Conservation (phyloP, 2,888 invertebrate species). For the Thereva nobilitata region DNA sequence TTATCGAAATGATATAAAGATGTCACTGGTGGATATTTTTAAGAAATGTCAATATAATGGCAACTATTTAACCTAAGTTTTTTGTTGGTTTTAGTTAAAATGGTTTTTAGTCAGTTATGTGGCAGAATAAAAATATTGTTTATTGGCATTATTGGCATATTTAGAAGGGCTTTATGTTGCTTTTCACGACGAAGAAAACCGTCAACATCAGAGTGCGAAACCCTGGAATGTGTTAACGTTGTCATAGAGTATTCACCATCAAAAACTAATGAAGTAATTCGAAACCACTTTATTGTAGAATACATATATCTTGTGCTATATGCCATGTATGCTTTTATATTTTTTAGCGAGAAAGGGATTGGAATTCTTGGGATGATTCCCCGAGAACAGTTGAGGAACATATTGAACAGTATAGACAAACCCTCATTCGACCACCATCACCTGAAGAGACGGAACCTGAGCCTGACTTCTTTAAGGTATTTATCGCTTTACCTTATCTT, state of each 20-base stretch:
- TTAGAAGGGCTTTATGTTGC: constrained; percentile 66
- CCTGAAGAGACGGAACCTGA: constrained; percentile 58
- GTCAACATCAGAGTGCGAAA: constrained; percentile 62
- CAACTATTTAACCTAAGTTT: no score
- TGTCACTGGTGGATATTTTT: no score
- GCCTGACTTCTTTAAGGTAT: constrained; percentile 64
- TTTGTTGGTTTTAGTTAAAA: constrained; percentile 40
- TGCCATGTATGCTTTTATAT: constrained; percentile 27
- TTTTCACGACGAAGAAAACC: constrained; percentile 62
- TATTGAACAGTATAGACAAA: constrained; percentile 66
- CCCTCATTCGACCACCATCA: constrained; percentile 58
- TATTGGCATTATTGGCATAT: constrained; percentile 61
- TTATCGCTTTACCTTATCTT: constrained; percentile 13
- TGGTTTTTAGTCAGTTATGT: constrained; percentile 59
- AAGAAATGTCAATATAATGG: no score
- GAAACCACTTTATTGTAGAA: not conserved
- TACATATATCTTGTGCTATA: not conserved
- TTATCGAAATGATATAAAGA: no score
- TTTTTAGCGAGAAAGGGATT: constrained; percentile 55
- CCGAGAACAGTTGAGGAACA: constrained; percentile 64
- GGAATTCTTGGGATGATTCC: constrained; percentile 68
- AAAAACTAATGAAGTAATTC: constrained; percentile 21
- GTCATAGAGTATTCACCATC: constrained; percentile 53
- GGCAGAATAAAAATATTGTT: constrained; percentile 63
- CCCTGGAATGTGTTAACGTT: constrained; percentile 63